phyloP scores from a whole-genome alignment of 2,888 invertebrate genomes.

The Odontocolon sp. region DNA sequence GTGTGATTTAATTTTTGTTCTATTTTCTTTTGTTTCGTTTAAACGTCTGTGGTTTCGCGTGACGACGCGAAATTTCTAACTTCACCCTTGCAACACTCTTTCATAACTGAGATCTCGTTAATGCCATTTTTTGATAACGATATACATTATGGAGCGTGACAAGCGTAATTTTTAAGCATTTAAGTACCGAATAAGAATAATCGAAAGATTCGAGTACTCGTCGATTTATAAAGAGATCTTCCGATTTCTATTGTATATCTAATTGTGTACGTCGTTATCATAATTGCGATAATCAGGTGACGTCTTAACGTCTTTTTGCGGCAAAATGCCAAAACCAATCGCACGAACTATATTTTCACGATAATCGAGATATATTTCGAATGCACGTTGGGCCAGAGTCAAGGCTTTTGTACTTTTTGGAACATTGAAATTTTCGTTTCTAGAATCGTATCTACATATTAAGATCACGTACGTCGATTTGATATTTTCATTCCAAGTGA shows the following conservation, averaged over 20 bases:
- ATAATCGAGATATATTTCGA: neutral
- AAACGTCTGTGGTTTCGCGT: conserved; percentile 34
- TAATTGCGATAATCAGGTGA: conserved; percentile 15
- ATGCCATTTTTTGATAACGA: conserved; percentile 71
- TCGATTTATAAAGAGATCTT: conserved; percentile 21
- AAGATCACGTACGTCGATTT: neutral
- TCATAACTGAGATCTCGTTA: conserved; percentile 73
- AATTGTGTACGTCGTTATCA: conserved; percentile 21
- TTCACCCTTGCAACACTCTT: conserved; percentile 44
- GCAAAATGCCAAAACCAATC: neutral
- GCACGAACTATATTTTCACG: neutral
- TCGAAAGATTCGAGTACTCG: conserved; percentile 34
- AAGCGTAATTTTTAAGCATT: conserved; percentile 50
- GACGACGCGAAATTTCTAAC: conserved; percentile 37
- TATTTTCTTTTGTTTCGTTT: conserved; percentile 13
- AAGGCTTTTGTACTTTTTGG: conserved; percentile 43
- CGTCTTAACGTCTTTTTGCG: conserved; percentile 2
- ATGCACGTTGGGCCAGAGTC: neutral
- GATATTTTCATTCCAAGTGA: neutral
- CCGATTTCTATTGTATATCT: conserved; percentile 36
- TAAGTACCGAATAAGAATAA: conserved; percentile 34
- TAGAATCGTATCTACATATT: neutral
- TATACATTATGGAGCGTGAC: conserved; percentile 58
- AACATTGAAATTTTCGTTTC: neutral
- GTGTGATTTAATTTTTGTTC: conserved; percentile 58